Evolutionary conservation across 1,140 invertebrate genomes (phyloP).

Genomic region (Psilanteris sp.): DNA sequence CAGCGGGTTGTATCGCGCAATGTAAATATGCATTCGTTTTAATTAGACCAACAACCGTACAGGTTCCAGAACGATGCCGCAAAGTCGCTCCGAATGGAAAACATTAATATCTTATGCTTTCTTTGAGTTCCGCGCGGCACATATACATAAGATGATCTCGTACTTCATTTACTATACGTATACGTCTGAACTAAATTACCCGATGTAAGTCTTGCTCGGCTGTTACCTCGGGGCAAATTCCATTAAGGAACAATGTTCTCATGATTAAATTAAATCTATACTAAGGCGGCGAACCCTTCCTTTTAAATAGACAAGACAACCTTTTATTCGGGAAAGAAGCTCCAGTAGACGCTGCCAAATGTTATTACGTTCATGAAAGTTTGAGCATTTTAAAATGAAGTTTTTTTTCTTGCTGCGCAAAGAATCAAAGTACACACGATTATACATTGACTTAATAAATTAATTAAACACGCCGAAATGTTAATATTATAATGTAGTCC

Average conservation of each 20-base stretch:
- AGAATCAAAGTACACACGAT: neutral
- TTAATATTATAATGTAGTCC: too few relatives aligned
- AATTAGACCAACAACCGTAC: conserved; percentile 10
- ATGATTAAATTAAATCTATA: conserved; percentile 64
- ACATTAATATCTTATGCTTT: conserved; percentile 52
- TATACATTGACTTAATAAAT: conserved; percentile 1
- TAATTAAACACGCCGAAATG: too few relatives aligned
- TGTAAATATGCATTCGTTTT: conserved; percentile 26
- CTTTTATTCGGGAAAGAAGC: conserved; percentile 37
- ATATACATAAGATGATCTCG: conserved; percentile 56
- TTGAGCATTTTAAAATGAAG: conserved; percentile 22
- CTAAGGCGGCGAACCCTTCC: conserved; percentile 27
- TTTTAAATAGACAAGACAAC: conserved; percentile 40
- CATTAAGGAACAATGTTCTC: conserved; percentile 65
- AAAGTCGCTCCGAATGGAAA: conserved; percentile 9
- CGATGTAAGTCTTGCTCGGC: conserved; percentile 56
- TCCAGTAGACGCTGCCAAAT: conserved; percentile 24
- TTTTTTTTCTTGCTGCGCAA: conserved; percentile 8
- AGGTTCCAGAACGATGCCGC: conserved; percentile 6
- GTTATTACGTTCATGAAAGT: conserved; percentile 33
- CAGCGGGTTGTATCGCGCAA: conserved; percentile 11
- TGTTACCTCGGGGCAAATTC: conserved; percentile 53
- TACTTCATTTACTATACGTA: conserved; percentile 54
- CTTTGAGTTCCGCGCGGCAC: conserved; percentile 25
- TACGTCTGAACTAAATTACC: conserved; percentile 60